These are phyloP conservation scores for Porites australiensis DNA, from an alignment of 64 coral and sea anemone genomes.

Conservation along the genomic window DNA sequence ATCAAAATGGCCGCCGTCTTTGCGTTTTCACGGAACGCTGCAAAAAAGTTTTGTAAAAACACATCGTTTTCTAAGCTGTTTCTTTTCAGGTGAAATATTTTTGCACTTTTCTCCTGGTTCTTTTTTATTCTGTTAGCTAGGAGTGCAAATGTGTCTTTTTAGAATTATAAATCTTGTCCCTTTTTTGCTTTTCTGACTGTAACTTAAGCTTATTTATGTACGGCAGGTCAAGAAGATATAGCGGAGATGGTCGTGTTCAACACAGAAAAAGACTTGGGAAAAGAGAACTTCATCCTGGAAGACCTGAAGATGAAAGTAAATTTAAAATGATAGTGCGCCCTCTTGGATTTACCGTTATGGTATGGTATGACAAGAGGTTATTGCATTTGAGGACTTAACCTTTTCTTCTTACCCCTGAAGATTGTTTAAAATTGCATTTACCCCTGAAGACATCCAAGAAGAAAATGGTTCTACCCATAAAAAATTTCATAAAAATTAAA, in stretches of 20 bases:
- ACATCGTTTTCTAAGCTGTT: not conserved
- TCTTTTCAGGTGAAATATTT: not conserved
- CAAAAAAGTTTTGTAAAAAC: not conserved
- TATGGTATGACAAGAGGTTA: not conserved
- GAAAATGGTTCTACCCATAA: no score
- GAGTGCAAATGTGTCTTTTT: no score
- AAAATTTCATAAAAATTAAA: no score
- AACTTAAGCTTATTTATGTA: not conserved
- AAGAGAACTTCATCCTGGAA: constrained; percentile 1
- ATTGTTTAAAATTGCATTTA: no score
- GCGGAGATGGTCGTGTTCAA: not conserved
- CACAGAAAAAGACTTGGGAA: constrained; percentile 12
- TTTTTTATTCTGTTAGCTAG: not conserved
- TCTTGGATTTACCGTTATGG: constrained; percentile 48
- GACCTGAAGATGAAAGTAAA: constrained; percentile 36
- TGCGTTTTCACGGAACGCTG: not conserved
- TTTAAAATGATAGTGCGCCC: constrained; percentile 36
- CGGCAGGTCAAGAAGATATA: constrained; percentile 32
- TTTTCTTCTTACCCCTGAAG: no score
- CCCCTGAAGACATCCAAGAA: no score
- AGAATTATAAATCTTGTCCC: no score
- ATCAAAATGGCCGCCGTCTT: constrained; percentile 30
- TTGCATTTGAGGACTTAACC: no score
- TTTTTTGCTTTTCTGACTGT: not conserved
- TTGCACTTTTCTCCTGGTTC: not conserved